phyloP scores from a whole-genome alignment of 92 coral and sea anemone species.

The Plumapathes pennacea region DNA sequence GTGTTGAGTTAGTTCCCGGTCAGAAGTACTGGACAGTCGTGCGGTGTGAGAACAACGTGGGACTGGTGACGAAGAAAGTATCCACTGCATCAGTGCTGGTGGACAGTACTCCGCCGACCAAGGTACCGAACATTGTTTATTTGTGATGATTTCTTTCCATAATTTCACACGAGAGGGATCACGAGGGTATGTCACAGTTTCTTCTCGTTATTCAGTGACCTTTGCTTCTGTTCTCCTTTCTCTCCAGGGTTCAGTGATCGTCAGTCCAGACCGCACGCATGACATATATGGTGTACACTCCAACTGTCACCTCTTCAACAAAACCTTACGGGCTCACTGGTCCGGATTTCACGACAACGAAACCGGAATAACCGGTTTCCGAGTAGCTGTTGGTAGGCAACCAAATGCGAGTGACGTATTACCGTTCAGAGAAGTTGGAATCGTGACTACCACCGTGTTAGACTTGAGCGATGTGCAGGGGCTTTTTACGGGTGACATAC shows the following conservation, averaged over 20 bases:
- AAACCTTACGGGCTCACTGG: constrained; percentile 88
- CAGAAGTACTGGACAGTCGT: constrained; percentile 61
- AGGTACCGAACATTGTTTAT: constrained; percentile 47
- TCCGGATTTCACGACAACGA: constrained; percentile 69
- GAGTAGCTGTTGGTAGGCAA: constrained; percentile 57
- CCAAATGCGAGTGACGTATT: constrained; percentile 39
- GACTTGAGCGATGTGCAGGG: constrained; percentile 19
- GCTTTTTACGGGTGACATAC: constrained; percentile 63
- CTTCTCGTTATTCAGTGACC: no score
- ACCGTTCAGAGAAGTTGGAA: constrained; percentile 51
- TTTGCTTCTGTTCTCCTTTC: no score
- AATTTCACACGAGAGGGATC: no score
- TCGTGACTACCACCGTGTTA: constrained; percentile 47
- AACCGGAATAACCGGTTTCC: constrained; percentile 76
- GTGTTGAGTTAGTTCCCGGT: constrained; percentile 56
- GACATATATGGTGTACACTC: constrained; percentile 76
- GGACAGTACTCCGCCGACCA: constrained; percentile 82
- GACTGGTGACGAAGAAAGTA: constrained; percentile 33
- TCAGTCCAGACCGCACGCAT: constrained; percentile 86
- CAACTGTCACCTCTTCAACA: constrained; percentile 79
- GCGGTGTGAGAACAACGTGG: constrained; percentile 69
- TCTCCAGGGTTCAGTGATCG: constrained; percentile 75
- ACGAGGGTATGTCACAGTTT: no score
- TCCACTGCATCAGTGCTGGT: constrained; percentile 56
- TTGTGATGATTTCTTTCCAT: no score